These are phyloP conservation scores for Hydrochoerus hydrochaeris DNA, from an alignment of 2,113 vertebrate genomes.

Conservation along the genomic window DNA sequence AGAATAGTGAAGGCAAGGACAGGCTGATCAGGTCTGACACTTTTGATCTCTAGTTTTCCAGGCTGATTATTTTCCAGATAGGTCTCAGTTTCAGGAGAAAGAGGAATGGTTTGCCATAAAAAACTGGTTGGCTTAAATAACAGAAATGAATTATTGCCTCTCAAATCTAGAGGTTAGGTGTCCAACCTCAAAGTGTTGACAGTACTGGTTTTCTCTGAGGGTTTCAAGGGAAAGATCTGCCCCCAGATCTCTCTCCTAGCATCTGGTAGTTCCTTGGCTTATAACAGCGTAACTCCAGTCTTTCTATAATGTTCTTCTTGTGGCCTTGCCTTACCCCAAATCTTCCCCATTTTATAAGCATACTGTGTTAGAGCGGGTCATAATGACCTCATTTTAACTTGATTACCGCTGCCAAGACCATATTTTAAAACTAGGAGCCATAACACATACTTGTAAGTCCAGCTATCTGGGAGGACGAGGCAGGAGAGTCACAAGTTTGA, in stretches of 20 bases:
- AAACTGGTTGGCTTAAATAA: not conserved
- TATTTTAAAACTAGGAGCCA: not conserved
- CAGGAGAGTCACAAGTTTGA: not conserved
- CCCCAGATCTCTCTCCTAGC: not conserved
- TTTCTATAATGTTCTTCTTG: not conserved
- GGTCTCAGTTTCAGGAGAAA: not conserved
- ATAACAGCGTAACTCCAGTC: not conserved
- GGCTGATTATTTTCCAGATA: not conserved
- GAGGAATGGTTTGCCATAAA: not conserved
- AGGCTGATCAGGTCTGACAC: not conserved
- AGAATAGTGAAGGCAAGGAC: not conserved
- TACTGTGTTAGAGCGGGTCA: not conserved
- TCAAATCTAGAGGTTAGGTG: not conserved
- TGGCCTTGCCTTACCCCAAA: not conserved
- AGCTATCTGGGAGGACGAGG: not conserved
- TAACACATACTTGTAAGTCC: not conserved
- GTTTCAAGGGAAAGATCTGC: not conserved
- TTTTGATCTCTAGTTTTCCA: not conserved
- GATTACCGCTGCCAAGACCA: not conserved
- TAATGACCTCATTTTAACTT: not conserved
- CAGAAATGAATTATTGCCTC: not conserved
- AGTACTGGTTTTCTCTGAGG: no score
- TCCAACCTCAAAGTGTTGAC: not conserved
- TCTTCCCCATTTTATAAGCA: not conserved
- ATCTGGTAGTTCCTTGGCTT: not conserved